These are phyloP conservation scores for Catocala fraxini DNA, from an alignment of 2,888 invertebrate species.

Conservation along the genomic window DNA sequence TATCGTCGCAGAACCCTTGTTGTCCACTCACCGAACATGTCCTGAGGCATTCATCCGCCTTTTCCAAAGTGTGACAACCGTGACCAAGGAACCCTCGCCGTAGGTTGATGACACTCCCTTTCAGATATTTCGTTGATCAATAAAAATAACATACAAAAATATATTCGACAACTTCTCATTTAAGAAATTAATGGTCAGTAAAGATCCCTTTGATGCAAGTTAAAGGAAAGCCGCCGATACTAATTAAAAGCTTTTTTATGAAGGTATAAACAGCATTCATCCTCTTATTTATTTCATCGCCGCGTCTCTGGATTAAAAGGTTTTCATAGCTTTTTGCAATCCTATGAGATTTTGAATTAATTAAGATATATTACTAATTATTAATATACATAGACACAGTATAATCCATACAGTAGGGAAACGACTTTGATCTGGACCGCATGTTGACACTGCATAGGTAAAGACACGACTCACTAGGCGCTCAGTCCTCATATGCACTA, in stretches of 20 bases:
- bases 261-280: too few relatives aligned
- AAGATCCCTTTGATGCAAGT: too few relatives aligned
- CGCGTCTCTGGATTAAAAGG: too few relatives aligned
- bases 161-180: too few relatives aligned
- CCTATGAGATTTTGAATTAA: background rate
- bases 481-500: too few relatives aligned
- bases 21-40: background rate
- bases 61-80: background rate
- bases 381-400: background rate
- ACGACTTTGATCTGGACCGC: background rate
- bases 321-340: too few relatives aligned
- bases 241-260: too few relatives aligned
- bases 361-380: background rate
- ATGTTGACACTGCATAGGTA: background rate
- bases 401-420: slow-evolving; percentile 2
- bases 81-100: slow-evolving; percentile 3
- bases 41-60: slow-evolving; percentile 1
- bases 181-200: too few relatives aligned
- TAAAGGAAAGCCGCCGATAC: too few relatives aligned
- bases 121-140: background rate
- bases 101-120: background rate
- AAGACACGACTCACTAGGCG: background rate
- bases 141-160: background rate
- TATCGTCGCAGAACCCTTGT: slow-evolving; percentile 3
- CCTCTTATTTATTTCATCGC: too few relatives aligned